Base-by-base conservation (phyloP, 2,113 vertebrate genomes). In the Dasypus novemcinctus region DNA sequence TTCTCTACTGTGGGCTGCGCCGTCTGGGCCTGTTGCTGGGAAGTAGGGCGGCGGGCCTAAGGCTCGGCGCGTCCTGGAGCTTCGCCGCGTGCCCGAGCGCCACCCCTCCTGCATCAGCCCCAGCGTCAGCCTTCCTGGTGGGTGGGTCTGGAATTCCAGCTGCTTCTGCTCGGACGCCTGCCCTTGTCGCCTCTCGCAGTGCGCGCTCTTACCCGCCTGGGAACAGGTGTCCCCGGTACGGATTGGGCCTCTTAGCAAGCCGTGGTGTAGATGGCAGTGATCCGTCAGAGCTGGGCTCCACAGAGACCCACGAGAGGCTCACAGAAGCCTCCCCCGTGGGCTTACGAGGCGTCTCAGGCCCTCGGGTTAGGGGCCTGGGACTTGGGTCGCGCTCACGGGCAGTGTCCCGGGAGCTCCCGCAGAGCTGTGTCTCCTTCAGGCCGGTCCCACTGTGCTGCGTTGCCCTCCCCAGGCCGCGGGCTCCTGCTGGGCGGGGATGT, bases 201-300 rank as follows among this genome's bases (percentile, higher is more conserved):
- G 46, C 46, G 46, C 46, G 9, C 43, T 5, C 43, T 5, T 59
- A 2, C 78, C n/a, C 21, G 90, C 57, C 7, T 3, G 78, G 86
- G 38, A 76, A 33, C 36, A 7, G 59, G 18, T 61, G 90, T 64
- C 61, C 12, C 81, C 64, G 66, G 33, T 23, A n/a, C 11, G 23
- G 88, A 72, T 78, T 33, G 59, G 27, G 7, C 95, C 87, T 93
- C 72, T 87, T 17, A 38, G 80, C 49, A 20, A 81, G 84, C 63
- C 0, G 25, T 29, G 79, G 33, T 68, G 27, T 87, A 31, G 94
- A 89, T 7, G 54, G 38, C 69, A 7, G 4, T 89, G 94, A 91
- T 84, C 95, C 83, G 46, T 38, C 38, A 33, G 86, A 43, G 61
- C 79, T 21, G 33, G 75, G 20, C 76, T 46, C 57, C 76, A 18